phyloP scores from a whole-genome alignment of 2,888 invertebrate species.

The Callyntrura guangdongensis region DNA sequence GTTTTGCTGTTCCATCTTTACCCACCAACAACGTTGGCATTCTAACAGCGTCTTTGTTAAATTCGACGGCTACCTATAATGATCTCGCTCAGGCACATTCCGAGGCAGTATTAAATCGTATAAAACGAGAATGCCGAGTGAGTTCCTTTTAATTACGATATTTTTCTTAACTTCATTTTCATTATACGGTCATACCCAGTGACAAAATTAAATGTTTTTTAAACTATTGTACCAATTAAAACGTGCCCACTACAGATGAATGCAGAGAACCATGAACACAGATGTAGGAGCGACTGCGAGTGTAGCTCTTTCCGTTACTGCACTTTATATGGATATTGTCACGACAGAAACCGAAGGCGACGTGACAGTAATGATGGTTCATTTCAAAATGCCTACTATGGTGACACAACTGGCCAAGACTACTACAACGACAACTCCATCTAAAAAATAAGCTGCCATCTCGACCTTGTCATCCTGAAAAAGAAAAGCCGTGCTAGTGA shows the following conservation, averaged over 20 bases:
- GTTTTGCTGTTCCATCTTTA: too few species aligned
- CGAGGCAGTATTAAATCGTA: background rate
- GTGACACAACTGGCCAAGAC: background rate
- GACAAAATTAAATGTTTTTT: too few species aligned
- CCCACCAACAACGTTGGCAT: too few species aligned
- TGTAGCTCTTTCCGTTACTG: constrained; percentile 5
- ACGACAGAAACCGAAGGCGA: constrained; percentile 21
- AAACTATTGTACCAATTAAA: too few species aligned
- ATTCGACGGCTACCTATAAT: too few species aligned
- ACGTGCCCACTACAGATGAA: too few species aligned
- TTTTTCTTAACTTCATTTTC: background rate
- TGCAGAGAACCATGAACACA: too few species aligned
- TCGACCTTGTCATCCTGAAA: background rate
- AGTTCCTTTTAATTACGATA: background rate
- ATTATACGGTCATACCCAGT: too few species aligned
- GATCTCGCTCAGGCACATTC: too few species aligned
- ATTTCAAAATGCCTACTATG: background rate
- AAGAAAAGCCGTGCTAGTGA: constrained; percentile 19
- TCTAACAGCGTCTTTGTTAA: too few species aligned
- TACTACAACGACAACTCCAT: background rate
- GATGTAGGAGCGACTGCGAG: constrained; percentile 32
- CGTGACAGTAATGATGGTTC: background rate
- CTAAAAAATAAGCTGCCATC: background rate
- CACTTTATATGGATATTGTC: constrained; percentile 56
- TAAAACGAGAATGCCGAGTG: background rate